Base-by-base conservation (phyloP, 2,113 vertebrate species). In the Dendrocopos noguchii region DNA sequence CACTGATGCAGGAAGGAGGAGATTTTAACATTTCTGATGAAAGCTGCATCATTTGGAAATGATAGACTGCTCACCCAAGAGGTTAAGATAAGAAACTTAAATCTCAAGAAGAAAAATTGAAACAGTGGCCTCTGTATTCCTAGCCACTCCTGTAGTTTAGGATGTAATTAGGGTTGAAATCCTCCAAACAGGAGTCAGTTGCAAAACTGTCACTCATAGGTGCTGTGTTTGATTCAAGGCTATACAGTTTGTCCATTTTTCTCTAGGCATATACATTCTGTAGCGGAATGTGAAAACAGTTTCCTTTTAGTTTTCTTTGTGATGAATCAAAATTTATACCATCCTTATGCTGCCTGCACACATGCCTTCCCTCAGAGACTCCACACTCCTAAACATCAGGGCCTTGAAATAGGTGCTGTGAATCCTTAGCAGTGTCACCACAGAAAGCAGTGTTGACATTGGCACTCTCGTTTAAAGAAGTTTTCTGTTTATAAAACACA, bases 401-500 rank as follows among this genome's bases (percentile, higher is more conserved):
- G 47, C 18, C 9, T 8, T 28, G 28, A 42, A 10, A 25, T 31
- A 36, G 12, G 7, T 46, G 29, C 16, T 50, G 4, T 46, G 28
- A 75, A 39, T 31, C 20, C 13, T 36, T 5, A 2, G 20, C 59
- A 65, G 19, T 1, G 0, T 22, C 61, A 70, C 3, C 3, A 9
- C 55, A 72, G 57, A 88, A 71, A 90, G n/a, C 15, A 67, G 12
- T 52, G 10, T 1, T 89, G 47, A 81, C 57, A 63, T 15, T 61
- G 77, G 34, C 8, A n/a, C 16, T 46, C 22, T 56, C n/a, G 91
- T 91, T 72, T 67, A 72, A 87, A 77, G 6, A 53, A 47, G 12
- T 67, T 91, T 89, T 73, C 56, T 88, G 36, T 88, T 95, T 95
- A 86, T 93, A 88, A 84, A 70, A 50, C 31, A n/a, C 44, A 68